Percentiles rank a stretch among this genome's conserved stretches.
Conservation (phyloP, 2,888 invertebrate species). For the Hypomecis punctinalis region DNA sequence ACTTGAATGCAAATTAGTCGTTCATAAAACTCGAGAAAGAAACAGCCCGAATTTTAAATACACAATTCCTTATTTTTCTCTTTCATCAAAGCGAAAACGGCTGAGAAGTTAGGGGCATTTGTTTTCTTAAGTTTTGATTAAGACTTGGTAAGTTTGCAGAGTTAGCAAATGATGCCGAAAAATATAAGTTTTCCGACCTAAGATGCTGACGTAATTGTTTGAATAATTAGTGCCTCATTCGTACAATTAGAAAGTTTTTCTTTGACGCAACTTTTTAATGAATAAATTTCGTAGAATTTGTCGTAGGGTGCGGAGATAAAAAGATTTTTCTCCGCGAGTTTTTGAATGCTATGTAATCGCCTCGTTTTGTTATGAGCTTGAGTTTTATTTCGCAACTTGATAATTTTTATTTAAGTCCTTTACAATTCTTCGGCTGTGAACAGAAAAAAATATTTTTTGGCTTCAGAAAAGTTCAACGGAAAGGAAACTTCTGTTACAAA, state of each 20-base stretch:
- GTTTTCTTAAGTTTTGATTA: slow-evolving; percentile 78
- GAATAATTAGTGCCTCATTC: slow-evolving; percentile 78
- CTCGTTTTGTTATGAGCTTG: slow-evolving; percentile 18
- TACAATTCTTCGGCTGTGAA: background rate
- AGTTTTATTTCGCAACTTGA: slow-evolving; percentile 19
- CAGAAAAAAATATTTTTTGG: background rate
- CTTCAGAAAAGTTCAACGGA: background rate
- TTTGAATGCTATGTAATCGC: slow-evolving; percentile 23
- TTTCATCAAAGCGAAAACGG: slow-evolving; percentile 61
- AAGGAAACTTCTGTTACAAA: background rate
- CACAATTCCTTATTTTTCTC: slow-evolving; percentile 58
- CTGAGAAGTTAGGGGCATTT: slow-evolving; percentile 66
- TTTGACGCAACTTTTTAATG: slow-evolving; percentile 61
- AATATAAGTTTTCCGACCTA: slow-evolving; percentile 60
- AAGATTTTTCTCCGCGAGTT: slow-evolving; percentile 26
- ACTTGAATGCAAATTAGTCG: slow-evolving; percentile 69
- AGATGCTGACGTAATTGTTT: slow-evolving; percentile 69
- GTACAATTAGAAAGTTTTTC: slow-evolving; percentile 64
- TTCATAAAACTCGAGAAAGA: slow-evolving; percentile 62
- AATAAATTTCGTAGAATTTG: slow-evolving; percentile 51
- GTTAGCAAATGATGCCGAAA: slow-evolving; percentile 63
- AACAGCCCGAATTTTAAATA: slow-evolving; percentile 54
- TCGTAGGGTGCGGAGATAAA: slow-evolving; percentile 29
- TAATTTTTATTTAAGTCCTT: slow-evolving; percentile 10
- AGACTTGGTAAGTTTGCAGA: slow-evolving; percentile 56